Percentiles rank a stretch among this genome's conserved stretches.
phyloP scores from a whole-genome alignment of 2,113 vertebrate genomes.

The Cnemophilus loriae region DNA sequence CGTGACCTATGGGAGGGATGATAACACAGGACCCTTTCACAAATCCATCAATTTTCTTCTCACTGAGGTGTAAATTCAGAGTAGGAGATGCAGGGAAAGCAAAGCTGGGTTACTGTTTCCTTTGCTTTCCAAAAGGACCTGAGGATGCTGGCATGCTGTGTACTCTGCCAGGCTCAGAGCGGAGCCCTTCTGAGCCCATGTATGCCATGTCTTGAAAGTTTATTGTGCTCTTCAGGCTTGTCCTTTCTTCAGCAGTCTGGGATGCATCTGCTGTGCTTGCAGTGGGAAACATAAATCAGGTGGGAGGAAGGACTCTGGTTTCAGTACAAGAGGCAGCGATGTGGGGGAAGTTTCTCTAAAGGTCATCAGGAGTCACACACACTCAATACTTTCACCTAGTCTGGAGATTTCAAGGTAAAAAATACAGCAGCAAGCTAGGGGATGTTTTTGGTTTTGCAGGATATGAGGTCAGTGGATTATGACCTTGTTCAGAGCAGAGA shows the following conservation, averaged over 20 bases:
- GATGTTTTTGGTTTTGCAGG: neutral
- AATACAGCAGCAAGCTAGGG: neutral
- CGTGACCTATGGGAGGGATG: neutral
- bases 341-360: neutral
- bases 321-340: neutral
- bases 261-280: constrained; percentile 4
- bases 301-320: neutral
- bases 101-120: neutral
- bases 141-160: neutral
- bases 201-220: neutral
- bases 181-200: neutral
- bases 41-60: neutral
- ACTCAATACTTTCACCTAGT: neutral
- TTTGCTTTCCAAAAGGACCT: neutral
- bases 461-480: neutral
- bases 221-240: neutral
- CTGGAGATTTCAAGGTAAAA: neutral
- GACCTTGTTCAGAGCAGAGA: neutral
- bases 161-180: neutral
- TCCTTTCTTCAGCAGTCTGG: neutral
- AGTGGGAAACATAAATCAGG: neutral
- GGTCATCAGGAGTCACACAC: neutral
- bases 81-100: neutral
- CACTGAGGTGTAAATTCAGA: neutral
- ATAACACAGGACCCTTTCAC: neutral